Percentiles rank a stretch among this genome's conserved stretches.
Conservation (phyloP, 2,113 vertebrate genomes). For the Mystacornis crossleyi region DNA sequence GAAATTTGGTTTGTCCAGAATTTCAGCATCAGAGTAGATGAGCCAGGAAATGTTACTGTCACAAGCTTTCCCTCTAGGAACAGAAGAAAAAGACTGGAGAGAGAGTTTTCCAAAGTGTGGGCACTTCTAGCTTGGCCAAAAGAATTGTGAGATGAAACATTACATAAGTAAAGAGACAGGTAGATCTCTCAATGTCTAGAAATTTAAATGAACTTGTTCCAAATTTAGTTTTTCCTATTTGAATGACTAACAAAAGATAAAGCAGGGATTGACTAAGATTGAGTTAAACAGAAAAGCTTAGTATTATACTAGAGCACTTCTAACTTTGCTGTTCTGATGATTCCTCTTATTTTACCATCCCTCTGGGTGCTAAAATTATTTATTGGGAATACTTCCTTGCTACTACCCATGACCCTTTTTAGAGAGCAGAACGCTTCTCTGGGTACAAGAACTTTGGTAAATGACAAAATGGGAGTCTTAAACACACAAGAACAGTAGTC, state of each 20-base stretch:
- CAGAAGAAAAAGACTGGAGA: neutral
- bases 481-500: neutral
- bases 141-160: neutral
- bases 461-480: neutral
- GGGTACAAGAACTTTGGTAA: neutral
- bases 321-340: neutral
- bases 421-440: neutral
- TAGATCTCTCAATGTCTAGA: neutral
- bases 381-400: neutral
- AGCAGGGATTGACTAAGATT: neutral
- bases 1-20: neutral
- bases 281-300: neutral
- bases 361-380: neutral
- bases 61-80: neutral
- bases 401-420: neutral
- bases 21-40: neutral
- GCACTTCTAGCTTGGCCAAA: neutral
- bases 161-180: neutral
- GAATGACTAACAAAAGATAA: neutral
- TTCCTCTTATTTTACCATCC: neutral
- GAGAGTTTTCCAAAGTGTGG: neutral
- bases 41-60: neutral
- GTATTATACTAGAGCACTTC: neutral
- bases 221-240: neutral
- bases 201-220: neutral